A percentile compares a stretch with the other conserved stretches of the same genome.
Evolutionary conservation across 2,113 vertebrate species (phyloP).

Genomic region (Setophaga coronata): DNA sequence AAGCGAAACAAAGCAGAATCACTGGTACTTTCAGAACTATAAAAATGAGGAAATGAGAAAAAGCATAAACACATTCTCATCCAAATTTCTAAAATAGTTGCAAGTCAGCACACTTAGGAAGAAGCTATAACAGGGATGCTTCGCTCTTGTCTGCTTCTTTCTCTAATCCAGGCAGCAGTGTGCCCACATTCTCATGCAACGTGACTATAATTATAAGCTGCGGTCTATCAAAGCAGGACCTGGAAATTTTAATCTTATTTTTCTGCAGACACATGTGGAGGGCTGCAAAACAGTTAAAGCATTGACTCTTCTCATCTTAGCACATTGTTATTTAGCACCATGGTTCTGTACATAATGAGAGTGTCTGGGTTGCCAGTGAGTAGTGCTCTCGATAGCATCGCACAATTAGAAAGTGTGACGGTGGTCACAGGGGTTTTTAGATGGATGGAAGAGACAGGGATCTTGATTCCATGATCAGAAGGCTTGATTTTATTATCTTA

Average conservation of each 20-base stretch:
- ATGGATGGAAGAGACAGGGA: too few species aligned
- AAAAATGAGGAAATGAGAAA: background rate
- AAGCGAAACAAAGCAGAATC: constrained; percentile 15
- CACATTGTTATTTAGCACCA: background rate
- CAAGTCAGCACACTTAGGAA: background rate
- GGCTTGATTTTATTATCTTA: too few species aligned
- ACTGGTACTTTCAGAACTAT: background rate
- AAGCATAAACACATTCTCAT: background rate
- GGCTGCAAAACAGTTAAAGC: background rate
- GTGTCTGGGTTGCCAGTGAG: background rate
- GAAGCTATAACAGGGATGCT: background rate
- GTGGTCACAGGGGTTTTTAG: too few species aligned
- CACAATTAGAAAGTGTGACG: background rate
- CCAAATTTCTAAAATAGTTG: background rate
- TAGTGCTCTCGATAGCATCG: background rate
- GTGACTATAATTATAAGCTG: constrained; percentile 37
- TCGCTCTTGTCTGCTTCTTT: background rate
- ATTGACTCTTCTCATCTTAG: background rate
- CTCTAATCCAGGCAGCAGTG: background rate
- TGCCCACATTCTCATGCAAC: background rate
- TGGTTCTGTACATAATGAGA: background rate
- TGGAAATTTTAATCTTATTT: constrained; percentile 11
- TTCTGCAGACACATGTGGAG: background rate
- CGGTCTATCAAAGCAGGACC: constrained; percentile 15
- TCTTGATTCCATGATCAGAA: too few species aligned